Percentiles rank a stretch among this genome's conserved stretches.
Conservation (phyloP, 2,113 vertebrate species). For the Hiodon alosoides region DNA sequence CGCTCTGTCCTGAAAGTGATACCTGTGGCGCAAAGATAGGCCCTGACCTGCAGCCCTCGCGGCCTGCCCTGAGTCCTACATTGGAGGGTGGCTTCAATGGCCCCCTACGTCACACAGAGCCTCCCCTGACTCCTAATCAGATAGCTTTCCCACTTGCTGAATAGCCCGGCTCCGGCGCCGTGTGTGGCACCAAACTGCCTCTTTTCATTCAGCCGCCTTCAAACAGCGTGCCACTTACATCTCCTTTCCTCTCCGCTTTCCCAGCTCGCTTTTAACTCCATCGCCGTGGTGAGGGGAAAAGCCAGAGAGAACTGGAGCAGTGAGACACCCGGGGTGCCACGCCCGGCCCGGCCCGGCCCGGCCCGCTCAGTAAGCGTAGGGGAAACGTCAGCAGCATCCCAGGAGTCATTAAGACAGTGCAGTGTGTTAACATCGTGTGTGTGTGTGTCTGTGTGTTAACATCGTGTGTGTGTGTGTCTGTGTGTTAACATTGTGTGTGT, state of each 20-base stretch:
- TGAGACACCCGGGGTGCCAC: not conserved
- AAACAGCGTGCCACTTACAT: slow-evolving; percentile 31
- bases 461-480: no score
- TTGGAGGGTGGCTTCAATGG: slow-evolving; percentile 56
- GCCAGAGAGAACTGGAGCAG: not conserved
- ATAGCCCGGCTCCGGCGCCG: slow-evolving; percentile 40
- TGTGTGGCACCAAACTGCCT: slow-evolving; percentile 42
- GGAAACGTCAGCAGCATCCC: no score
- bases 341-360: no score
- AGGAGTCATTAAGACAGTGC: not conserved
- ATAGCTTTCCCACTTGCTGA: slow-evolving; percentile 44
- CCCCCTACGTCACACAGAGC: slow-evolving; percentile 43
- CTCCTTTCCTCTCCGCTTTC: not conserved
- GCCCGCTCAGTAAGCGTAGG: no score
- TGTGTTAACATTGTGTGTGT: no score
- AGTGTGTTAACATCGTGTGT: not conserved
- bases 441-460: no score
- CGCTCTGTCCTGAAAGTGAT: slow-evolving; percentile 65
- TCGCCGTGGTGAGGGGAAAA: not conserved
- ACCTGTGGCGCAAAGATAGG: slow-evolving; percentile 62
- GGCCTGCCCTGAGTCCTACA: slow-evolving; percentile 52
- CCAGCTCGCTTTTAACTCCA: not conserved
- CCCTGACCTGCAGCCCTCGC: slow-evolving; percentile 56
- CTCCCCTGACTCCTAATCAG: slow-evolving; percentile 48
- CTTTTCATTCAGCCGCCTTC: slow-evolving; percentile 39